Evolutionary conservation across 2,797 vertebrate species (phyloP).

Genomic region (Nasua narica): DNA sequence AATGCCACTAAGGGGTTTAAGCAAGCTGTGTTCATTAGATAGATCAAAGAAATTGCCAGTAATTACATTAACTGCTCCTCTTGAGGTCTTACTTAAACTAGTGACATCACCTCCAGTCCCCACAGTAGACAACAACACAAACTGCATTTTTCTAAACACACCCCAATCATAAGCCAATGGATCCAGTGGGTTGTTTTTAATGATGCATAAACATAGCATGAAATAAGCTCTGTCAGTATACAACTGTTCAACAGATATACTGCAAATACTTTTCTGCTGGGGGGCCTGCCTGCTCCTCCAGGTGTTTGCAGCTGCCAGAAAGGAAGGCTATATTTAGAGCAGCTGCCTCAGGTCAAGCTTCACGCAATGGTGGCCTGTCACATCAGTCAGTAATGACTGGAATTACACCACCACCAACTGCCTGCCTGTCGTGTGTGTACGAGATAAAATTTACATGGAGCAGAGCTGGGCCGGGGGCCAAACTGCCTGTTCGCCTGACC

Average conservation of each 20-base stretch:
- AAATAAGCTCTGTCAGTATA: neutral
- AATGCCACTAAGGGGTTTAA: constrained; percentile 39
- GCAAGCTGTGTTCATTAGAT: neutral
- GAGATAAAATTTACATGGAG: constrained; percentile 79
- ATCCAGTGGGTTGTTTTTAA: neutral
- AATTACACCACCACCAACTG: constrained; percentile 68
- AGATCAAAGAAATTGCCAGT: constrained; percentile 26
- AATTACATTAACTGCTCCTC: constrained; percentile 28
- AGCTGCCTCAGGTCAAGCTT: constrained; percentile 66
- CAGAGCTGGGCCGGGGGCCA: constrained; percentile 58
- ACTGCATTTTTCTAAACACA: constrained; percentile 36
- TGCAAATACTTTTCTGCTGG: constrained; percentile 9
- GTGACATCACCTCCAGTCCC: constrained; percentile 29
- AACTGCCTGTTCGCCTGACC: constrained; percentile 60
- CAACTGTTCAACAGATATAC: neutral
- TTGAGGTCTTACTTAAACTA: constrained; percentile 31
- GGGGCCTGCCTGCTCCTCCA: constrained; percentile 52
- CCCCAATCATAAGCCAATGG: neutral
- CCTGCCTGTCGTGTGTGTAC: constrained; percentile 59
- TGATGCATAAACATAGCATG: fast-evolving
- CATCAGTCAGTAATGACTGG: constrained; percentile 74
- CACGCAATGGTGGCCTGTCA: constrained; percentile 68
- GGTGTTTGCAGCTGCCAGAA: constrained; percentile 71
- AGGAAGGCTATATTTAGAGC: constrained; percentile 79
- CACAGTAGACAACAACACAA: neutral